Percentiles rank a stretch among this genome's conserved stretches.
These are phyloP conservation scores for Ephydatia muelleri DNA, from an alignment of 37 sponge, comb jelly and placozoan genomes.

Conservation along the genomic window DNA sequence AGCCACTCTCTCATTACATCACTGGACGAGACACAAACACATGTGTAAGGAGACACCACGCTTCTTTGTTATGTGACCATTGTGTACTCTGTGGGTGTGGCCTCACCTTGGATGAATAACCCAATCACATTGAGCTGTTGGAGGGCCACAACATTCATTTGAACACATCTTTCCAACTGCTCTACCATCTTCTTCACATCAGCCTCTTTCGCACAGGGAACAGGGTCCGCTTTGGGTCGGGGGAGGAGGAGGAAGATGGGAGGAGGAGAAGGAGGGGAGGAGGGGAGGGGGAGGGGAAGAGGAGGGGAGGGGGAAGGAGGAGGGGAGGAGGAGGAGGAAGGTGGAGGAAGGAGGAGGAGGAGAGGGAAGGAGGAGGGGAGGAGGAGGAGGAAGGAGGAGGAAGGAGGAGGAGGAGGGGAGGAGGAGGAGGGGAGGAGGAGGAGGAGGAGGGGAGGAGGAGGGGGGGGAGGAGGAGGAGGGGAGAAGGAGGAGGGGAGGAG, in stretches of 20 bases:
- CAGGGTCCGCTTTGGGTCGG: conserved; percentile 3
- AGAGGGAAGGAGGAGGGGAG: too few species aligned
- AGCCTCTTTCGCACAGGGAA: conserved; percentile 19
- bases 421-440: too few species aligned
- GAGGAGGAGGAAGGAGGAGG: too few species aligned
- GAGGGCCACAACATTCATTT: conserved; percentile 29
- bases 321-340: neutral
- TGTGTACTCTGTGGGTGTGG: neutral
- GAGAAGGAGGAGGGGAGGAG: conserved; percentile 4
- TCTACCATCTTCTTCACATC: conserved; percentile 30
- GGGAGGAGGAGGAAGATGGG: too few species aligned
- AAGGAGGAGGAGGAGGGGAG: too few species aligned
- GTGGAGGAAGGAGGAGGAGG: too few species aligned
- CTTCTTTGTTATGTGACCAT: neutral
- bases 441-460: too few species aligned
- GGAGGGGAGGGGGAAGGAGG: neutral
- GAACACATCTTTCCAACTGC: conserved; percentile 21
- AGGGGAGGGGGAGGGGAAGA: neutral
- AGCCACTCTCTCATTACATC: too few species aligned
- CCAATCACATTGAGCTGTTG: conserved; percentile 24
- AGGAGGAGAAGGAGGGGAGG: too few species aligned
- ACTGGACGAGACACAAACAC: too few species aligned
- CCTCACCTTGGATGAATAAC: conserved; percentile 40
- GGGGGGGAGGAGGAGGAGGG: too few species aligned
- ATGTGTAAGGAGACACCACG: too few species aligned